Base-by-base conservation (phyloP, 2,113 vertebrate genomes). In the Pristiophorus japonicus region DNA sequence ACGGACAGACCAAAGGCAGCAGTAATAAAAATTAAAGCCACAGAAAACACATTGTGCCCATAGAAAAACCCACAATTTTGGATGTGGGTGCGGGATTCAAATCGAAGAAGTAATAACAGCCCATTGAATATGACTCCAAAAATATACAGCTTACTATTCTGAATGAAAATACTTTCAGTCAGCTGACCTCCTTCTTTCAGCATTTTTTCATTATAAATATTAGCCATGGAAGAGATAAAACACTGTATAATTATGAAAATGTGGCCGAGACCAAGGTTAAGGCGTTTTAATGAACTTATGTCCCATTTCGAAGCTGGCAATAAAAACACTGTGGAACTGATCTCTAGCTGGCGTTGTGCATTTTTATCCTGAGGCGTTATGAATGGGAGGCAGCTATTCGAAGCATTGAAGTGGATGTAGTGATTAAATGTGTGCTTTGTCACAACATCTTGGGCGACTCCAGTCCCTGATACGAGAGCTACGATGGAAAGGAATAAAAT, bases 171-270 rank as follows among this genome's bases (percentile, higher is more conserved):
- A 97, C 98, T 99, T 97, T 99, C 99, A 0, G 96, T 97, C 42
- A 98, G 97, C 96, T 99, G 99, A 96, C 98, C 98, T 11, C 98
- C 98, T 81, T 99, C 99, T 96, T 99, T 99, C 84, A 99, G 95
- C 96, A 99, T 99, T 98, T 99, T 99, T 96, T 99, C 99, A 0
- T 99, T 99, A 97, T 99, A 99, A 96, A 99, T 99, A 97, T 99
- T 99, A 96, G 99, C 99, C 97, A 99, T 97, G 65, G 99, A 98
- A 10, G 99, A 98, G 96, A 99, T 98, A 96, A 99, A 98, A 96
- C 99, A 99, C 96, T 99, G 99, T 66, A 98, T 96, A 62, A 99
- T 78, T 95, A 99, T 98, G 81, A 99, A 97, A 84, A 99, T 47
- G 95, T 99, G 98, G 59, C 99, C 99, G 92, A 99, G 96, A 34